Percentiles rank a stretch among this genome's conserved stretches.
These are phyloP conservation scores for Saimiri boliviensis DNA, from an alignment of 2,113 vertebrate species.

Conservation along the genomic window DNA sequence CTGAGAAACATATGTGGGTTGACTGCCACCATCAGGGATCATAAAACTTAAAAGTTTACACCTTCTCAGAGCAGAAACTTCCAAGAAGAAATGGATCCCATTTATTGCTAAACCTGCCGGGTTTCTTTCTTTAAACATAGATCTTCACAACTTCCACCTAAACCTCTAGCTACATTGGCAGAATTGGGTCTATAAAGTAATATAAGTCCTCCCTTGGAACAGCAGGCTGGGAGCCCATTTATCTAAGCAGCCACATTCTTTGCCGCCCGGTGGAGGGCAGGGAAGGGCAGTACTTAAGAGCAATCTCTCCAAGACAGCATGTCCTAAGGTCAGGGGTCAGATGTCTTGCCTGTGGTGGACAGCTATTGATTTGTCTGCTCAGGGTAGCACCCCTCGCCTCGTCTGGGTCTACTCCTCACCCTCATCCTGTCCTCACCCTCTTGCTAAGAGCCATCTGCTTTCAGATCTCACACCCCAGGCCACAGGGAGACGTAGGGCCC, in stretches of 20 bases:
- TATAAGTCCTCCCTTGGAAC: background rate
- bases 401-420: background rate
- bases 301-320: background rate
- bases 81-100: background rate
- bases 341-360: too few relatives aligned
- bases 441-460: background rate
- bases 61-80: background rate
- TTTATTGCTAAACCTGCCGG: background rate
- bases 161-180: background rate
- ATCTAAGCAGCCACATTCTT: background rate
- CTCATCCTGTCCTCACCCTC: background rate
- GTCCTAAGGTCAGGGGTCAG: background rate
- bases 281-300: background rate
- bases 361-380: background rate
- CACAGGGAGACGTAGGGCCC: background rate
- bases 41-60: background rate
- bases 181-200: constrained; percentile 17
- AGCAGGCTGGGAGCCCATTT: background rate
- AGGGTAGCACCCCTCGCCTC: too few relatives aligned
- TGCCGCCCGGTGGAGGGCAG: background rate
- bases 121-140: constrained; percentile 52
- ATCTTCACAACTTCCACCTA: background rate
- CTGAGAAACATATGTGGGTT: background rate
- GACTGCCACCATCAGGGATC: background rate
- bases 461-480: background rate